Conservation (phyloP, 2,113 vertebrate species). For the Cyprinus carpio region DNA sequence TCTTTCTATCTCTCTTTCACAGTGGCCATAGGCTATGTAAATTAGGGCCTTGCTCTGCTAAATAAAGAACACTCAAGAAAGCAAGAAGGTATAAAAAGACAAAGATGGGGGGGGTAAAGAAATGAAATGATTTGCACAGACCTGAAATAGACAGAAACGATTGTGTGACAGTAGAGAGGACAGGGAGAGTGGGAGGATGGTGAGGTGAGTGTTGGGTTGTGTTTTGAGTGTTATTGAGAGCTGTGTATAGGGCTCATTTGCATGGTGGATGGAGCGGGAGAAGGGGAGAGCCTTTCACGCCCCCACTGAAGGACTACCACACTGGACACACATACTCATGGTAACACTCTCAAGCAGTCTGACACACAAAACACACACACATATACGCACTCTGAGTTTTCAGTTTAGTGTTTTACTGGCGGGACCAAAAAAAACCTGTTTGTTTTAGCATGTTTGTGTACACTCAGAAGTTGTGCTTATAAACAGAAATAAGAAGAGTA, state of each 20-base stretch:
- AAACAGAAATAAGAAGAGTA: neutral
- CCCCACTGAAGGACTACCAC: slow-evolving; percentile 37
- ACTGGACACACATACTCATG: neutral
- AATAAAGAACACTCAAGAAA: neutral
- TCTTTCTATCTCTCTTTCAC: neutral
- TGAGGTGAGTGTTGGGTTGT: slow-evolving; percentile 41
- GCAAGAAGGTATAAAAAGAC: slow-evolving; percentile 3
- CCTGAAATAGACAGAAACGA: slow-evolving; percentile 6
- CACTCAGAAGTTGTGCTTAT: neutral
- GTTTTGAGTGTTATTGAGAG: slow-evolving; percentile 43
- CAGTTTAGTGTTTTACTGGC: neutral
- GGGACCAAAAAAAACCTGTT: neutral
- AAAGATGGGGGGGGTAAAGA: neutral
- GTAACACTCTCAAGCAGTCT: neutral
- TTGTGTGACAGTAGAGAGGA: slow-evolving; percentile 7
- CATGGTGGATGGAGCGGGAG: slow-evolving; percentile 39
- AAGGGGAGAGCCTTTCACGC: slow-evolving; percentile 34
- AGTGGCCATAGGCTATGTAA: slow-evolving; percentile 12
- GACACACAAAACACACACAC: neutral
- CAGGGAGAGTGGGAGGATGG: slow-evolving; percentile 44
- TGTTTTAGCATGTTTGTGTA: neutral
- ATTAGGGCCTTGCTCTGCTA: slow-evolving; percentile 25
- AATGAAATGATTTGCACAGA: neutral
- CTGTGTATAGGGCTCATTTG: slow-evolving; percentile 46
- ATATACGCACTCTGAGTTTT: neutral